Evolutionary conservation across 2,797 vertebrate species (phyloP).

Genomic region (Onychomys leucogaster): DNA sequence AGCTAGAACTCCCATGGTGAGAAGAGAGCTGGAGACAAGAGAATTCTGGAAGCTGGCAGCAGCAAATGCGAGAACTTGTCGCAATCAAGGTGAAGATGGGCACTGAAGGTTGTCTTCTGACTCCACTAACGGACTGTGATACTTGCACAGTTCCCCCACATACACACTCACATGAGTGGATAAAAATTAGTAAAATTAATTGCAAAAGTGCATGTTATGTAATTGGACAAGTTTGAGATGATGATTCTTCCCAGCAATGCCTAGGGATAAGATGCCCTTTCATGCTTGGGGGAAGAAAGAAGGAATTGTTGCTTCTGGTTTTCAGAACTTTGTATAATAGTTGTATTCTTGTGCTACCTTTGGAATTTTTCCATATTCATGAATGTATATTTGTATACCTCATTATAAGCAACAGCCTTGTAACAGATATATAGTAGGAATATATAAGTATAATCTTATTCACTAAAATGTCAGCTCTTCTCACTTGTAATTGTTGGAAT

Average conservation of each 20-base stretch:
- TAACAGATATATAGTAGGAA: slow-evolving; percentile 14
- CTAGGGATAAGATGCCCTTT: not conserved
- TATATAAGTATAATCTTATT: slow-evolving; percentile 47
- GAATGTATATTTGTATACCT: not conserved
- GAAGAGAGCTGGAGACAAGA: not conserved
- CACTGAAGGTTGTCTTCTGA: not conserved
- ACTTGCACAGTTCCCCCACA: not conserved
- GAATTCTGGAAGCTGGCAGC: not conserved
- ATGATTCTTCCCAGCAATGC: not conserved
- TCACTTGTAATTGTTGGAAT: not conserved
- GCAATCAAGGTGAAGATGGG: not conserved
- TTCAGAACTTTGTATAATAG: not conserved
- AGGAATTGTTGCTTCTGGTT: not conserved
- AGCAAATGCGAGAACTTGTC: not conserved
- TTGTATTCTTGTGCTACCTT: not conserved
- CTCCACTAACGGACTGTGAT: not conserved
- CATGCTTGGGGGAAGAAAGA: not conserved
- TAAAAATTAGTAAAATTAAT: not conserved
- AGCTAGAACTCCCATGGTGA: not conserved
- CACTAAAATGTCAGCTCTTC: slow-evolving; percentile 20
- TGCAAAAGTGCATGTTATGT: not conserved
- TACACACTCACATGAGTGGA: not conserved
- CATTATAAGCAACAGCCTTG: slow-evolving; percentile 21
- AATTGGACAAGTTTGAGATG: not conserved
- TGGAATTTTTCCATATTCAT: not conserved